A percentile compares a stretch with the other conserved stretches of the same genome.
Evolutionary conservation across 1,140 invertebrate genomes (phyloP).

Genomic region (Panagrolaimus sp.): DNA sequence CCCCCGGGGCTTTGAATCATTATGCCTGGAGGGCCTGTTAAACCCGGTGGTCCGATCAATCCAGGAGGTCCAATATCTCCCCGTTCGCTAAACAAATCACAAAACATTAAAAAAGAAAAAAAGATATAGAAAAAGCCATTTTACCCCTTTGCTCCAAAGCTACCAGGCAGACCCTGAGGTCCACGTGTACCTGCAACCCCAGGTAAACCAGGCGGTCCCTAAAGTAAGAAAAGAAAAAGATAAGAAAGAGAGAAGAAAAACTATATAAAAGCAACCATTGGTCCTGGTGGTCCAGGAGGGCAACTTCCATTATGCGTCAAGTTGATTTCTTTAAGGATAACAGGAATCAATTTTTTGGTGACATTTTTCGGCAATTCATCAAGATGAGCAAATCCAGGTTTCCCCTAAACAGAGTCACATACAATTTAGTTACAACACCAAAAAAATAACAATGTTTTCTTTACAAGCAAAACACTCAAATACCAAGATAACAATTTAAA

Average conservation of each 20-base stretch:
- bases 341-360: not conserved
- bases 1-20: slow-evolving; percentile 11
- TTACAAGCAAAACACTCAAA: not conserved
- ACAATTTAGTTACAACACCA: not conserved
- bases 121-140: too few relatives aligned
- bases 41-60: slow-evolving; percentile 35
- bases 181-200: slow-evolving; percentile 28
- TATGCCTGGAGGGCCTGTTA: slow-evolving; percentile 38
- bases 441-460: not conserved
- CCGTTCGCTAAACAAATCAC: too few relatives aligned
- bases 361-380: not conserved
- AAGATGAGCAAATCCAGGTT: not conserved
- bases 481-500: not conserved
- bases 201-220: slow-evolving; percentile 21
- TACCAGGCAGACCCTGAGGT: slow-evolving; percentile 47
- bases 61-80: slow-evolving; percentile 51
- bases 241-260: slow-evolving; percentile 3
- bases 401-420: slow-evolving; percentile 11
- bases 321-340: slow-evolving; percentile 17
- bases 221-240: slow-evolving; percentile 1
- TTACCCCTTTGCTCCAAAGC: slow-evolving; percentile 46
- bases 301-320: slow-evolving; percentile 7
- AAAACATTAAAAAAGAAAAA: too few relatives aligned
- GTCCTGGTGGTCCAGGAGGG: slow-evolving; percentile 31
- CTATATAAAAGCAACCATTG: slow-evolving; percentile 8